phyloP scores from a whole-genome alignment of 2,113 vertebrate genomes.

The Polypterus senegalus region DNA sequence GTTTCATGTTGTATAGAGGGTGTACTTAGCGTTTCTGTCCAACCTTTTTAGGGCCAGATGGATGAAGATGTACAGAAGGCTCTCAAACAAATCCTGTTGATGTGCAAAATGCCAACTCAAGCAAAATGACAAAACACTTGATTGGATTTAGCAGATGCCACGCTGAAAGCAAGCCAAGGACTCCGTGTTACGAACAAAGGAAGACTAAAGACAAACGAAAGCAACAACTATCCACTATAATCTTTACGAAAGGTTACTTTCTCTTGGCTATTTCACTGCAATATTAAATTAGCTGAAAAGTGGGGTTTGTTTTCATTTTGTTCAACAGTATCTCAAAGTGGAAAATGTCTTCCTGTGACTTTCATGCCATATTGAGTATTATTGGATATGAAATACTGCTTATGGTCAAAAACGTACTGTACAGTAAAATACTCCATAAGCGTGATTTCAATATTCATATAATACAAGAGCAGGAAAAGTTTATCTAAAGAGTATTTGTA shows the following conservation, averaged over 20 bases:
- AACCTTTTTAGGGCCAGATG: slow-evolving; percentile 78
- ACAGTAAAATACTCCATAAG: no score
- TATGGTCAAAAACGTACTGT: no score
- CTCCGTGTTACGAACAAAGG: no score
- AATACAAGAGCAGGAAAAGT: no score
- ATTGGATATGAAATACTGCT: no score
- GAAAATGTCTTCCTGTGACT: no score
- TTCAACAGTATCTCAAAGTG: no score
- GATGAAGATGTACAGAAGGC: slow-evolving; percentile 97
- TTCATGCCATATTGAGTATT: no score
- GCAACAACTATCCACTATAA: not conserved
- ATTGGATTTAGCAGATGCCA: no score
- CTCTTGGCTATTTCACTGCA: not conserved
- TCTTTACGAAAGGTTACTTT: not conserved
- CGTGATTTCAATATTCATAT: no score
- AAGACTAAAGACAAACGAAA: not conserved
- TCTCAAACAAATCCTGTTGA: slow-evolving; percentile 88
- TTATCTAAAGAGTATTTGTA: no score
- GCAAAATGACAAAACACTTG: slow-evolving; percentile 53
- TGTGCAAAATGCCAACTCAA: slow-evolving; percentile 86
- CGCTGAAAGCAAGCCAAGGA: no score
- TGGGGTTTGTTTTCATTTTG: not conserved
- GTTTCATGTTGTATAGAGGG: not conserved
- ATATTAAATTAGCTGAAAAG: slow-evolving; percentile 4
- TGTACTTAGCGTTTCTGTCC: not conserved